Evolutionary conservation across 2,888 invertebrate species (phyloP).

Genomic region (Mythimna lalbum): DNA sequence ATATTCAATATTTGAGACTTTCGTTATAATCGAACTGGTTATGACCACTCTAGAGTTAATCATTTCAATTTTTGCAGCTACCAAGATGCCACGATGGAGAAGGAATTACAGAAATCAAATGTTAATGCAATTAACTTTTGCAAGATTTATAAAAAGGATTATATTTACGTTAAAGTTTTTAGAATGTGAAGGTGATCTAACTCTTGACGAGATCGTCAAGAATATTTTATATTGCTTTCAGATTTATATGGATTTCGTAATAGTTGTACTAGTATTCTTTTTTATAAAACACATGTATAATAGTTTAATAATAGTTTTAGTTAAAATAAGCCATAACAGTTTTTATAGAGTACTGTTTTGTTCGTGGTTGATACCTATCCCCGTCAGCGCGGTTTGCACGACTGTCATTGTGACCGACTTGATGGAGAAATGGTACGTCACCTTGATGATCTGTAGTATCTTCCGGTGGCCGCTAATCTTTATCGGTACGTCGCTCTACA

Average conservation of each 20-base stretch:
- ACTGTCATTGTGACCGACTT: slow-evolving; percentile 64
- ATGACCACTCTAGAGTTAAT: slow-evolving; percentile 83
- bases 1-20: slow-evolving; percentile 72
- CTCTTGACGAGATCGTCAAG: slow-evolving; percentile 48
- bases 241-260: slow-evolving; percentile 83
- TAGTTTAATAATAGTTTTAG: slow-evolving; percentile 82
- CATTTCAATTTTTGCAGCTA: slow-evolving; percentile 78
- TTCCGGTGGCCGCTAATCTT: slow-evolving; percentile 85
- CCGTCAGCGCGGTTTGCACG: slow-evolving; percentile 73
- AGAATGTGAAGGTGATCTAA: slow-evolving; percentile 63
- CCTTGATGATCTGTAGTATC: slow-evolving; percentile 78
- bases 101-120: slow-evolving; percentile 87
- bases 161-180: slow-evolving; percentile 75
- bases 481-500: slow-evolving; percentile 78
- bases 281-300: slow-evolving; percentile 87
- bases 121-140: slow-evolving; percentile 84
- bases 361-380: slow-evolving; percentile 82
- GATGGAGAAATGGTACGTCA: slow-evolving; percentile 72
- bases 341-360: slow-evolving; percentile 77
- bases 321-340: slow-evolving; percentile 78
- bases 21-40: slow-evolving; percentile 80
- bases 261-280: slow-evolving; percentile 81
- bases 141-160: slow-evolving; percentile 81
- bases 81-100: slow-evolving; percentile 82
- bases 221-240: slow-evolving; percentile 70